phyloP scores from a whole-genome alignment of 2,113 vertebrate species.

The Equus quagga region DNA sequence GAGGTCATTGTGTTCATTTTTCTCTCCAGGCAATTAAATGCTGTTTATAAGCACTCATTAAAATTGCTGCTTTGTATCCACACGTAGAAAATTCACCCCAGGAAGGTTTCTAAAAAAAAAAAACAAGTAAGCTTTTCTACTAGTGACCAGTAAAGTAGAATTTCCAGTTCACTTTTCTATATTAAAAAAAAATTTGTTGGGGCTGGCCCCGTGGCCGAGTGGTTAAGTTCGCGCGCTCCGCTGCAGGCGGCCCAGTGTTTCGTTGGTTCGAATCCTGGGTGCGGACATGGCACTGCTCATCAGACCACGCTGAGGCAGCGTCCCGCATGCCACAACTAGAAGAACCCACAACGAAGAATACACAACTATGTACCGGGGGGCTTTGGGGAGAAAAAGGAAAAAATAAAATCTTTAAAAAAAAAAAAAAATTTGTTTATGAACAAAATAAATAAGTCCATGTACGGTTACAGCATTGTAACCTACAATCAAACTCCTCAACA shows the following conservation, averaged over 20 bases:
- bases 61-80: neutral
- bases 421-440: neutral
- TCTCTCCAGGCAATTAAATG: neutral
- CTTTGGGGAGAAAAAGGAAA: too few relatives aligned
- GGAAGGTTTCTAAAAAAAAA: neutral
- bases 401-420: too few relatives aligned
- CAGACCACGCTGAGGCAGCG: too few relatives aligned
- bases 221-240: too few relatives aligned
- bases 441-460: neutral
- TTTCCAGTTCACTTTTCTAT: conserved; percentile 40
- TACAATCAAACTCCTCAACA: neutral
- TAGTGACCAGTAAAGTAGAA: neutral
- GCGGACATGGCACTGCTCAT: too few relatives aligned
- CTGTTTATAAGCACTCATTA: neutral
- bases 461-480: neutral
- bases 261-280: too few relatives aligned
- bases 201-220: too few relatives aligned
- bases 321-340: too few relatives aligned
- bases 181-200: neutral
- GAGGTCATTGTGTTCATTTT: conserved; percentile 9
- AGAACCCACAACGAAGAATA: too few relatives aligned
- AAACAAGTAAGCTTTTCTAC: neutral
- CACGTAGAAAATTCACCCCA: neutral
- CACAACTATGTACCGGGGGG: too few relatives aligned
- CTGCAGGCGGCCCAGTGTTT: too few relatives aligned